Base-by-base conservation (phyloP, 2,888 invertebrate genomes). In the Drosophila maculinotata region DNA sequence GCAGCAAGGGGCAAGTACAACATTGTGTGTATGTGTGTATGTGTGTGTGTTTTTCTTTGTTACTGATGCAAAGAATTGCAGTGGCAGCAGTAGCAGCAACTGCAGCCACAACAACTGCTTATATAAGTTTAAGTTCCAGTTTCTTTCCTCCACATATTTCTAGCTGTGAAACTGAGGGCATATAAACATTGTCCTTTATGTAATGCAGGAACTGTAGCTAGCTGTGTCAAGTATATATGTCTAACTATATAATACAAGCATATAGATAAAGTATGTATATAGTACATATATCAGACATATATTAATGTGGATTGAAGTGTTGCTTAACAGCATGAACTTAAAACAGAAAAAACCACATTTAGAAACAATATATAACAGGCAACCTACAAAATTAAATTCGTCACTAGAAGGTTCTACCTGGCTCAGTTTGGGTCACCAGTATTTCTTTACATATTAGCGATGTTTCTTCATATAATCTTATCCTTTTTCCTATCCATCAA, bases 21-120 rank as follows among this genome's bases (percentile, higher is more conserved):
- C 31, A 36, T 28, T 20, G 41, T 47, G 25, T 8, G 9, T 17
- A 26, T 8, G 9, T 17, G 10, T 14, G 25, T n/a, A 10, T 39
- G 15, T 38, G 12, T 33, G 33, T 25, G 48, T 49, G n/a, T 45
- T 39, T n/a, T 54, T 56, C 51, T 49, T 64, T 49, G 33, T 59
- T 69, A 51, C 47, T 58, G 45, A 28, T 64, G 65, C 53, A 60
- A 62, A 31, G 49, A 60, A 58, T 48, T 64, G 47, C 49, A 63
- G 14, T 39, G 30, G 15, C 30, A 48, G 26, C 44, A 30, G 20
- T 42, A 42, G 23, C 20, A 42, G 20, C 59, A 28, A 45, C 17
- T 45, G 52, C 28, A 44, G 20, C 64, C 25, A 25, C 47, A 39
- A 28, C 44, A 42, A 52, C 30, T 74, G 26, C 38, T 47, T 41